These are phyloP conservation scores for Sceloporus tristichus DNA, from an alignment of 2,113 vertebrate genomes.

Conservation along the genomic window DNA sequence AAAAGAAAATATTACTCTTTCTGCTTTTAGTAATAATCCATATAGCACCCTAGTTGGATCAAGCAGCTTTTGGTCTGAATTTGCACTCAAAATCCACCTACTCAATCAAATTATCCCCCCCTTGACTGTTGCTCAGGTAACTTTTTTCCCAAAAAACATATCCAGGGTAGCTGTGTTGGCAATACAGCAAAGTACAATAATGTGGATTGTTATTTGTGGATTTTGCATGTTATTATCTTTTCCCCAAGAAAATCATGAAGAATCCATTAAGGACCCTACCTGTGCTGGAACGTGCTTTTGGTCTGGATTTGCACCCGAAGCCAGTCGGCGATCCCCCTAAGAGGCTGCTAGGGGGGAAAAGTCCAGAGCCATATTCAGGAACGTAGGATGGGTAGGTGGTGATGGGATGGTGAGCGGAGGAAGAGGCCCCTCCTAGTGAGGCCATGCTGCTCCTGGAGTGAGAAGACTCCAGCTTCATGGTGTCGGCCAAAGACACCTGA, in stretches of 20 bases:
- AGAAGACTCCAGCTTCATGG: conserved; percentile 97
- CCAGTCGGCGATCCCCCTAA: conserved; percentile 96
- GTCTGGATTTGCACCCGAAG: conserved; percentile 98
- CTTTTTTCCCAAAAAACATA: too few relatives aligned
- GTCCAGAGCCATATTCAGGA: conserved; percentile 96
- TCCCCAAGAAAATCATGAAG: conserved; percentile 4
- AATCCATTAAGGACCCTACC: conserved; percentile 84
- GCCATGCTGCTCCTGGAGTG: conserved; percentile 91
- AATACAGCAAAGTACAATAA: too few relatives aligned
- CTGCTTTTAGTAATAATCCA: conserved; percentile 28
- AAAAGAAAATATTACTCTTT: neutral
- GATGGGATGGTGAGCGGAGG: conserved; percentile 95
- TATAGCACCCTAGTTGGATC: conserved; percentile 92
- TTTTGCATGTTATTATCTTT: too few relatives aligned
- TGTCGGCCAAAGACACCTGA: conserved; percentile 95
- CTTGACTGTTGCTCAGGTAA: too few relatives aligned
- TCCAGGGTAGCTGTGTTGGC: too few relatives aligned
- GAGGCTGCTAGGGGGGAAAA: conserved; percentile 97
- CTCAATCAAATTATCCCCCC: conserved; percentile 64
- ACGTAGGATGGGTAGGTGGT: conserved; percentile 97
- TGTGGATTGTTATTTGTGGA: too few relatives aligned
- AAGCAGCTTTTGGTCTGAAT: conserved; percentile 96
- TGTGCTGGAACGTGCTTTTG: conserved; percentile 98
- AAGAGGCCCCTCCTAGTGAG: conserved; percentile 88
- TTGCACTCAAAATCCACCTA: conserved; percentile 93